Evolutionary conservation across 2,888 invertebrate genomes (phyloP).

Genomic region (Drosophila lutescens): DNA sequence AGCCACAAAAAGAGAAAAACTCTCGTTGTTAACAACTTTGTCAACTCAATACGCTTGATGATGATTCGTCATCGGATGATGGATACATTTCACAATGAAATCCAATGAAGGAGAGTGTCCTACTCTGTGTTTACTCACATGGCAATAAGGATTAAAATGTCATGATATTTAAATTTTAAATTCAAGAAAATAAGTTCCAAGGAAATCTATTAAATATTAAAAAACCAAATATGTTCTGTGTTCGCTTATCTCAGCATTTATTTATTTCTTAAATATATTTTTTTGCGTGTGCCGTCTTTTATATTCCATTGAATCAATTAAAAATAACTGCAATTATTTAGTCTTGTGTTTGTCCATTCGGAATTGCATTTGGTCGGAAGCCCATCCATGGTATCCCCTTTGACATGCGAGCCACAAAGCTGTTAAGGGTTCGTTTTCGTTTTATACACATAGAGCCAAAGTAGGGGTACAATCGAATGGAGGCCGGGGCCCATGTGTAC

Average conservation of each 20-base stretch:
- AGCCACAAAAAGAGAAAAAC: conserved; percentile 10
- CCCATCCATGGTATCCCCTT: conserved; percentile 41
- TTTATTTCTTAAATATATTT: not conserved
- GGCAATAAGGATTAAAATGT: too few species aligned
- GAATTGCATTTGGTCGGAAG: conserved; percentile 30
- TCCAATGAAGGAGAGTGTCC: too few species aligned
- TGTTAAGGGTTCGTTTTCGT: conserved; percentile 52
- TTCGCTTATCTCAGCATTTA: not conserved
- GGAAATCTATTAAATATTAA: too few species aligned
- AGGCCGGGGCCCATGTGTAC: conserved; percentile 41
- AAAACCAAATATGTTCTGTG: too few species aligned
- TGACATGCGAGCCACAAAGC: conserved; percentile 45
- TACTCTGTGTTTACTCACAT: too few species aligned
- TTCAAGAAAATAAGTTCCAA: too few species aligned
- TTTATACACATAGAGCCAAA: not conserved
- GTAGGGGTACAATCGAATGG: conserved; percentile 22
- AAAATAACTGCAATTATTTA: conserved; percentile 33
- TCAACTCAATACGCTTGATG: conserved; percentile 65
- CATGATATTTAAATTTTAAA: too few species aligned
- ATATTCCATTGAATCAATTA: conserved; percentile 21
- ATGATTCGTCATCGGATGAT: conserved; percentile 43
- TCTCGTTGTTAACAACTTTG: conserved; percentile 49
- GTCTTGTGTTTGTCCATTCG: conserved; percentile 24
- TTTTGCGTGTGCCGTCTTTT: not conserved
- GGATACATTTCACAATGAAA: too few species aligned